phyloP scores from a whole-genome alignment of 2,113 vertebrate genomes.

The Anser cygnoides region DNA sequence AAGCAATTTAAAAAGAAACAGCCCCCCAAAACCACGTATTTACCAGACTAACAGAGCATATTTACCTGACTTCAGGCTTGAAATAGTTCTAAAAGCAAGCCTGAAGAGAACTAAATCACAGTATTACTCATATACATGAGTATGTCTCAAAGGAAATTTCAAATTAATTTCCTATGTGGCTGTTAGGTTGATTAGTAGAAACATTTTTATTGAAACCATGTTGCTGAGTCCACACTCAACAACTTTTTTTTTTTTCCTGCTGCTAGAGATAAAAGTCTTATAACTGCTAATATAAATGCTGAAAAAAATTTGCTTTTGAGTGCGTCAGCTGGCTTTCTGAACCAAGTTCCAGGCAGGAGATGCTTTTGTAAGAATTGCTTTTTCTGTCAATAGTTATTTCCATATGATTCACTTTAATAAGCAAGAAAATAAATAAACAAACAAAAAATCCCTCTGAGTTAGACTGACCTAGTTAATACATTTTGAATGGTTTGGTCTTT shows the following conservation, averaged over 20 bases:
- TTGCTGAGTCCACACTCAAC: background rate
- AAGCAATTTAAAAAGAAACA: background rate
- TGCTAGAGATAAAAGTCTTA: background rate
- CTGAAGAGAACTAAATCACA: background rate
- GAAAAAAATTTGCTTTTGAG: conserved; percentile 17
- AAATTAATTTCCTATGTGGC: background rate
- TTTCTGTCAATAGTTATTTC: background rate
- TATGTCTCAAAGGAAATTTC: conserved; percentile 15
- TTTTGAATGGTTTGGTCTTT: background rate
- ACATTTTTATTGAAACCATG: conserved; percentile 11
- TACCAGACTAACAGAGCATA: background rate
- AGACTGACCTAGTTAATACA: background rate
- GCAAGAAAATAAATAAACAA: background rate
- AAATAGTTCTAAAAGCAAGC: background rate
- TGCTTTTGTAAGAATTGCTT: background rate
- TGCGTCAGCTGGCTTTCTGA: background rate
- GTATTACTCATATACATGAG: background rate
- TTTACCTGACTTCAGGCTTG: background rate
- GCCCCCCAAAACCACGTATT: background rate
- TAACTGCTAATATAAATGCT: background rate
- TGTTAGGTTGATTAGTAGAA: conserved; percentile 15
- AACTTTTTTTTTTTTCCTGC: background rate
- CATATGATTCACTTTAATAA: background rate
- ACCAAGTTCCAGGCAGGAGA: background rate
- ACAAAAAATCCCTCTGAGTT: background rate